phyloP scores from a whole-genome alignment of 2,797 vertebrate species.

The Mus caroli region DNA sequence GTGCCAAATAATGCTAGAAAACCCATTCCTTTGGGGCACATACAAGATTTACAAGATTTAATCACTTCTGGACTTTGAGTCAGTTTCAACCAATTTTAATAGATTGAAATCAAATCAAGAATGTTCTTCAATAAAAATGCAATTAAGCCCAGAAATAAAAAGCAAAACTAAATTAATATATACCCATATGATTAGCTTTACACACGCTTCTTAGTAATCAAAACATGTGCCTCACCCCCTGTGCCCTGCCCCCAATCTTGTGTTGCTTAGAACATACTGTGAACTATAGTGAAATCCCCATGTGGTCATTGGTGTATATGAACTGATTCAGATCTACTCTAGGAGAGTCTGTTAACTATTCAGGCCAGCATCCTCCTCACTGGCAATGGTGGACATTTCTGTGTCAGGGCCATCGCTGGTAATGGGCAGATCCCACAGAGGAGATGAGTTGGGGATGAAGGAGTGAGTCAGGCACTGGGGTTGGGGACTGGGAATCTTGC shows the following conservation, averaged over 20 bases:
- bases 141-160: conserved; percentile 54
- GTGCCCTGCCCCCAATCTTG: background rate
- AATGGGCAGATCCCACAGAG: background rate
- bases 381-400: background rate
- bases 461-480: background rate
- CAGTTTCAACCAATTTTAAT: conserved; percentile 57
- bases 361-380: background rate
- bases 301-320: background rate
- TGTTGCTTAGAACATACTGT: conserved; percentile 48
- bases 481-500: background rate
- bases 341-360: background rate
- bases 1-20: background rate
- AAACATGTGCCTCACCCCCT: background rate
- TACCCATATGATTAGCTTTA: background rate
- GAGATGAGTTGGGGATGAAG: background rate
- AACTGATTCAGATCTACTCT: background rate
- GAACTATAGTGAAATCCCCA: conserved; percentile 2
- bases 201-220: conserved; percentile 44
- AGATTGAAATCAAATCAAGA: conserved; percentile 20
- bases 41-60: conserved; percentile 39
- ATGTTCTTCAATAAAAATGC: conserved; percentile 38
- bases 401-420: background rate
- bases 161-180: conserved; percentile 36
- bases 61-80: conserved; percentile 52
- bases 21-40: background rate